phyloP scores from a whole-genome alignment of 2,113 vertebrate species.

The Romanogobio albipinnatus region DNA sequence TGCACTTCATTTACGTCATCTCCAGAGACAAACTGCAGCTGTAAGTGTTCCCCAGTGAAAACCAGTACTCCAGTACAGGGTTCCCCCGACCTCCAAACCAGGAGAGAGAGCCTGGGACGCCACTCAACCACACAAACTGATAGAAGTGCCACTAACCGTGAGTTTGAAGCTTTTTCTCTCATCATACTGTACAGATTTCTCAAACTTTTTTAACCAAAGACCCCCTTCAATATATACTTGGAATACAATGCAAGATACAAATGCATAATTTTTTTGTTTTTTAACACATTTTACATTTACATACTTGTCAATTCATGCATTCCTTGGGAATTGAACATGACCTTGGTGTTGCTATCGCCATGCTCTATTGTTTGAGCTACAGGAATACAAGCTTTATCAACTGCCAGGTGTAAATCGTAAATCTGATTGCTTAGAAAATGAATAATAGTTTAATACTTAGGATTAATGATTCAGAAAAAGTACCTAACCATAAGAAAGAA shows the following conservation, averaged over 20 bases:
- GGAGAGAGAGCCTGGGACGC: conserved; percentile 59
- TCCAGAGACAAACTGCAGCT: conserved; percentile 24
- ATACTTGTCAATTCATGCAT: neutral
- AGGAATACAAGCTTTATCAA: neutral
- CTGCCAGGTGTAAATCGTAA: neutral
- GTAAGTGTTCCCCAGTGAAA: conserved; percentile 46
- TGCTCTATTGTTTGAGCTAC: neutral
- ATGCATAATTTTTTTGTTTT: neutral
- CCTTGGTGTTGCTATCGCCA: neutral
- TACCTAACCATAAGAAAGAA: neutral
- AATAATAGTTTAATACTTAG: neutral
- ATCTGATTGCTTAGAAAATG: neutral
- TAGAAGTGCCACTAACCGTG: conserved; percentile 66
- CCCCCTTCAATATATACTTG: neutral
- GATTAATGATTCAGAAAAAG: neutral
- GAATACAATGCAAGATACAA: neutral
- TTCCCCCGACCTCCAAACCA: conserved; percentile 59
- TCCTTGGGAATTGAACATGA: neutral
- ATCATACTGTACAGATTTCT: neutral
- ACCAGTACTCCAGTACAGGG: conserved; percentile 62
- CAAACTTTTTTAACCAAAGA: neutral
- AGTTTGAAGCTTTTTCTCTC: conserved; percentile 52
- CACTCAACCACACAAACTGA: conserved; percentile 56
- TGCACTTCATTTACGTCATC: conserved; percentile 45
- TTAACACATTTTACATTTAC: neutral